A percentile compares a stretch with the other conserved stretches of the same genome.
Conservation (phyloP, 2,888 invertebrate genomes). For the Rhingia rostrata region DNA sequence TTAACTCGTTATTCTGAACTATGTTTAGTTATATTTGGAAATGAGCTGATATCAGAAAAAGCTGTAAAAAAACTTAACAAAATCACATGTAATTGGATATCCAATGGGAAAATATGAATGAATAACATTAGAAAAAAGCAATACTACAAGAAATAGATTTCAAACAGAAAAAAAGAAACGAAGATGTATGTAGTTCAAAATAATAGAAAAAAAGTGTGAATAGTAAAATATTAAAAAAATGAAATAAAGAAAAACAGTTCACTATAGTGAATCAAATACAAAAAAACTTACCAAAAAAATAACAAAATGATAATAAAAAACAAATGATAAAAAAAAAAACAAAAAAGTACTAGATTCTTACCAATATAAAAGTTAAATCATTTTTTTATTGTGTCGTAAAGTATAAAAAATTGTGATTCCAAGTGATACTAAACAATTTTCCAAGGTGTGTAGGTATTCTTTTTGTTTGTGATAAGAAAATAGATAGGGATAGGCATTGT, state of each 20-base stretch:
- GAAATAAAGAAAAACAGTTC: conserved; percentile 5
- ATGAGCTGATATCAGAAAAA: too few relatives aligned
- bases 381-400: conserved; percentile 67
- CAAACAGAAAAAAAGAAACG: neutral
- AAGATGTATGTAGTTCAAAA: neutral
- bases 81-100: too few relatives aligned
- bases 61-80: too few relatives aligned
- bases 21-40: too few relatives aligned
- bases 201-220: neutral
- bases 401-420: conserved; percentile 66
- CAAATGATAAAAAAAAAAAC: conserved; percentile 34
- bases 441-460: conserved; percentile 34
- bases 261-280: neutral
- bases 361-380: conserved; percentile 42
- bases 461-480: conserved; percentile 31
- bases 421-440: conserved; percentile 56
- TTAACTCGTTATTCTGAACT: too few relatives aligned
- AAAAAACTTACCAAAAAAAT: conserved; percentile 52
- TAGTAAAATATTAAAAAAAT: neutral
- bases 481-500: conserved; percentile 26
- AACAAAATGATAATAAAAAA: conserved; percentile 7
- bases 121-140: too few relatives aligned
- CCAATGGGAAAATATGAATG: too few relatives aligned
- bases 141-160: too few relatives aligned
- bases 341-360: conserved; percentile 56